A percentile compares a stretch with the other conserved stretches of the same genome.
These are phyloP conservation scores for Athalia rosae DNA, from an alignment of 2,888 invertebrate species.

Conservation along the genomic window DNA sequence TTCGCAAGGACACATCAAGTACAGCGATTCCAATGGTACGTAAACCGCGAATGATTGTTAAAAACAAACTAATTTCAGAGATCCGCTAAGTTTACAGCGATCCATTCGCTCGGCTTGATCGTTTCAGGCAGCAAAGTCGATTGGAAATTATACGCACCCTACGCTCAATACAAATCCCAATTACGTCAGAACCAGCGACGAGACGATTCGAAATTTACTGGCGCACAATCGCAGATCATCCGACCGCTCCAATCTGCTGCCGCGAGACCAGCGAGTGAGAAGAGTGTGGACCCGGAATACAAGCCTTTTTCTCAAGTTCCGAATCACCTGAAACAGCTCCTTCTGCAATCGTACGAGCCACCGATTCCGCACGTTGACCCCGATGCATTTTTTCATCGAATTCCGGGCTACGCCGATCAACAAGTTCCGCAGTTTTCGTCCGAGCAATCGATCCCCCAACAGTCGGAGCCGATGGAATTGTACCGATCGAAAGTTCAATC, in stretches of 20 bases:
- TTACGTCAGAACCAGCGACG: conserved; percentile 47
- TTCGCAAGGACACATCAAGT: conserved; percentile 63
- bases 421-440: conserved; percentile 10
- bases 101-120: too few relatives aligned
- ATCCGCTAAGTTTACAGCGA: too few relatives aligned
- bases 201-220: conserved; percentile 40
- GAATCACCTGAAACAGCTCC: conserved; percentile 61
- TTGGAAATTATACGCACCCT: conserved; percentile 62
- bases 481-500: conserved; percentile 1
- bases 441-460: conserved; percentile 26
- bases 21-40: conserved; percentile 65
- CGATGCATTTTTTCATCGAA: conserved; percentile 61
- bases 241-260: conserved; percentile 43
- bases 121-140: conserved; percentile 60
- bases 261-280: background rate
- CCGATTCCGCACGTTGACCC: conserved; percentile 66
- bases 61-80: background rate
- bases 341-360: conserved; percentile 60
- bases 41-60: conserved; percentile 12
- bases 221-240: conserved; percentile 41
- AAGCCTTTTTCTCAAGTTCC: conserved; percentile 64
- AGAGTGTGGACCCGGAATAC: conserved; percentile 50
- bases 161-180: conserved; percentile 60
- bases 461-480: conserved; percentile 10
- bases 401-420: background rate